A percentile compares a stretch with the other conserved stretches of the same genome.
Conservation (phyloP, 2,113 vertebrate genomes). For the Phaetusa simplex region DNA sequence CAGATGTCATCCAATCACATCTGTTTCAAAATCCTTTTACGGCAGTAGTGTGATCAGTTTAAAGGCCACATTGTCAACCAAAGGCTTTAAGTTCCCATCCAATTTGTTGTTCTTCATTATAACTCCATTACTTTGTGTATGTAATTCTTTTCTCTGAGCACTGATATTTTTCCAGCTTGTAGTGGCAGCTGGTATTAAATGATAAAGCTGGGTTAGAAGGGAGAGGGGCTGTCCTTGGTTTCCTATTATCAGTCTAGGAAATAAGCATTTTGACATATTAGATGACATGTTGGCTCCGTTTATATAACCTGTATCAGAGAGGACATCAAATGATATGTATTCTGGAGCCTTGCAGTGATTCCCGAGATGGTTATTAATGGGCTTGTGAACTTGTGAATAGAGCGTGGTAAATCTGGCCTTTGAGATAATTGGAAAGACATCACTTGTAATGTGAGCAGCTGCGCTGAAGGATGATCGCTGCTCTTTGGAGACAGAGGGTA, state of each 20-base stretch:
- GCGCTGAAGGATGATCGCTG: neutral
- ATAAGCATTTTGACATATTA: conserved; percentile 37
- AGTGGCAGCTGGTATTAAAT: conserved; percentile 43
- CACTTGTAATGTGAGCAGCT: conserved; percentile 21
- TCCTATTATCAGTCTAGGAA: conserved; percentile 23
- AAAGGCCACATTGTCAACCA: neutral
- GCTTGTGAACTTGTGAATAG: conserved; percentile 38
- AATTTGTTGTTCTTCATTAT: neutral
- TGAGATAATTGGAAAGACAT: conserved; percentile 58
- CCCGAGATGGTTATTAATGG: conserved; percentile 57
- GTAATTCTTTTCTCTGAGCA: neutral
- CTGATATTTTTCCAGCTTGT: conserved; percentile 14
- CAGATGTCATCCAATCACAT: neutral
- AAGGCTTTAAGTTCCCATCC: neutral
- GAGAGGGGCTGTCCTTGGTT: neutral
- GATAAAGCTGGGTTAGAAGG: conserved; percentile 5
- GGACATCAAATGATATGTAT: neutral
- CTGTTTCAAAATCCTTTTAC: neutral
- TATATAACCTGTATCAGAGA: conserved; percentile 11
- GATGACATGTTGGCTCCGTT: conserved; percentile 19
- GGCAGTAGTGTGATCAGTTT: neutral
- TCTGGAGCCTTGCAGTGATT: neutral
- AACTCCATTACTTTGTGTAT: neutral
- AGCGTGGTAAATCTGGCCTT: conserved; percentile 33
- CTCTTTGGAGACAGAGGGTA: neutral